phyloP scores from a whole-genome alignment of 2,797 vertebrate genomes.

The Taenioides sp. region DNA sequence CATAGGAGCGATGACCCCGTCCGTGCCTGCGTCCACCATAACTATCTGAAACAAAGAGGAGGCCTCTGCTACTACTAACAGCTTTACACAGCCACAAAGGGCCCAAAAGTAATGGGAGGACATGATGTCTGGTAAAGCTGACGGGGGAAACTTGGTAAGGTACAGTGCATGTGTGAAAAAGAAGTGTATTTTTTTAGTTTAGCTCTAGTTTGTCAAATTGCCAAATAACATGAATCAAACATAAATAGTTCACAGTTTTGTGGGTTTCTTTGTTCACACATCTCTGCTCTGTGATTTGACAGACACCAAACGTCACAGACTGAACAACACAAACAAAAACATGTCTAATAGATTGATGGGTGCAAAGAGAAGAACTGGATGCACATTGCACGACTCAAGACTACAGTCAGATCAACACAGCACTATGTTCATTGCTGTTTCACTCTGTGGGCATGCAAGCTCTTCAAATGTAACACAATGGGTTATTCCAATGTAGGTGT shows the following conservation, averaged over 20 bases:
- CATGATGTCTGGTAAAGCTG: slow-evolving; percentile 68
- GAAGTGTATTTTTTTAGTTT: slow-evolving; percentile 45
- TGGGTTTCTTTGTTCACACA: slow-evolving; percentile 66
- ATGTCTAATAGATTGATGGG: slow-evolving; percentile 49
- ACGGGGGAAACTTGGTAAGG: slow-evolving; percentile 60
- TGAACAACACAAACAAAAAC: slow-evolving; percentile 50
- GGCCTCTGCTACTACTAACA: slow-evolving; percentile 72
- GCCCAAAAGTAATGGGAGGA: slow-evolving; percentile 66
- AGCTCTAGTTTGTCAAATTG: background rate
- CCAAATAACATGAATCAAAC: background rate
- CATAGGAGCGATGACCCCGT: slow-evolving; percentile 84
- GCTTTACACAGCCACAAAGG: slow-evolving; percentile 67
- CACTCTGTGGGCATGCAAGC: slow-evolving; percentile 67
- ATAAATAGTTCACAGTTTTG: slow-evolving; percentile 8
- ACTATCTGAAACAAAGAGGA: slow-evolving; percentile 83
- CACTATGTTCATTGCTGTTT: slow-evolving; percentile 77
- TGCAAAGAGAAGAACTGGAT: slow-evolving; percentile 53
- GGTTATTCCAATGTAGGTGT: slow-evolving; percentile 47
- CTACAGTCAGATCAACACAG: slow-evolving; percentile 39
- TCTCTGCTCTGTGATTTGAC: slow-evolving; percentile 61
- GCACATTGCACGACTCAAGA: slow-evolving; percentile 43
- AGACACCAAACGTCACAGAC: slow-evolving; percentile 45
- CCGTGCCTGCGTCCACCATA: slow-evolving; percentile 80
- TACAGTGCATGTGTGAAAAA: slow-evolving; percentile 66
- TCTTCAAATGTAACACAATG: slow-evolving; percentile 26